phyloP scores from a whole-genome alignment of 1,140 invertebrate genomes.

The Drosophila novamexicana region DNA sequence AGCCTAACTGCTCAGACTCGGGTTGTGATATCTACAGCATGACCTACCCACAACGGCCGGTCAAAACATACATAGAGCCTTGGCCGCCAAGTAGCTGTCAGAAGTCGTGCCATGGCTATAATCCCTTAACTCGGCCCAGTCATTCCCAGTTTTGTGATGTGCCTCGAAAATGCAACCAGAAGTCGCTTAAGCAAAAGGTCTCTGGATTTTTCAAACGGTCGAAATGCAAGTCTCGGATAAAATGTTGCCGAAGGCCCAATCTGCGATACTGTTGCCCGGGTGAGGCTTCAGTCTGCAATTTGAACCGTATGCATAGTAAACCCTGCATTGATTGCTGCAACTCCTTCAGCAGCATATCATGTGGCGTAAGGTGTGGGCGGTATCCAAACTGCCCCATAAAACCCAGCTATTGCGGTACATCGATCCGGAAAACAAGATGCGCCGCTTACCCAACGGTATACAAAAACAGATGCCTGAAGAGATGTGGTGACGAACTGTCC shows the following conservation, averaged over 20 bases:
- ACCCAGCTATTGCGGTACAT: background rate
- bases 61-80: background rate
- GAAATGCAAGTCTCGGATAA: constrained; percentile 11
- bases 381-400: background rate
- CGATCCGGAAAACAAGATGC: background rate
- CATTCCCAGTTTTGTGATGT: background rate
- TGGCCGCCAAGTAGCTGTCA: background rate
- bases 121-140: background rate
- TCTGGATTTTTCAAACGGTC: constrained; percentile 33
- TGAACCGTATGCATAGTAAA: background rate
- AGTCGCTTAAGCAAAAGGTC: constrained; percentile 27
- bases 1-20: constrained; percentile 7
- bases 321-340: background rate
- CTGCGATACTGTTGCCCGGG: background rate
- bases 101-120: background rate
- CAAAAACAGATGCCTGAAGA: background rate
- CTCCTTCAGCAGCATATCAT: background rate
- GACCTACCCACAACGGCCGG: background rate
- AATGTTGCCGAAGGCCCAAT: background rate
- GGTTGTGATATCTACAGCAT: constrained; percentile 14
- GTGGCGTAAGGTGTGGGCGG: background rate
- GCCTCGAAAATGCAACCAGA: background rate
- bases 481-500: background rate
- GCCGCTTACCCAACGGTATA: constrained; percentile 26
- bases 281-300: background rate